phyloP scores from a whole-genome alignment of 1,140 invertebrate genomes.

The Polypedilum pembai region DNA sequence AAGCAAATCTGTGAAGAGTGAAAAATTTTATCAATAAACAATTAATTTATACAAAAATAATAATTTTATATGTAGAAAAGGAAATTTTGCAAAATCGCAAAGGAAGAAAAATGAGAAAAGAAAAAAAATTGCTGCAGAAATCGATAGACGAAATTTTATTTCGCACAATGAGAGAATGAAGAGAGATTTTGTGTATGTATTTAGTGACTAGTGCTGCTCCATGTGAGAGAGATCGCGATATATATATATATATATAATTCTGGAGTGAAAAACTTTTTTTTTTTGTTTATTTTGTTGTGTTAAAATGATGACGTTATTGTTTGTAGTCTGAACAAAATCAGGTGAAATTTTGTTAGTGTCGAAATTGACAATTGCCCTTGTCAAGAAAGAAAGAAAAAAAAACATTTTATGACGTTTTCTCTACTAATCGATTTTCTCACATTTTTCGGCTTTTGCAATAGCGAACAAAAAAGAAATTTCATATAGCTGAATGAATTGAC shows the following conservation, averaged over 20 bases:
- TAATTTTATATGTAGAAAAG: neutral
- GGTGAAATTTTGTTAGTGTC: neutral
- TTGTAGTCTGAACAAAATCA: neutral
- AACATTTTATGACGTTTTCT: conserved; percentile 11
- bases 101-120: neutral
- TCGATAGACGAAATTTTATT: conserved; percentile 11
- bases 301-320: neutral
- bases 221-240: neutral
- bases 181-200: neutral
- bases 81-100: neutral
- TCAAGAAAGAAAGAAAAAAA: neutral
- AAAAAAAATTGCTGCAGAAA: neutral
- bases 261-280: neutral
- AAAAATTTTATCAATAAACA: neutral
- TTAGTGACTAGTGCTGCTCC: neutral
- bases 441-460: neutral
- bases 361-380: neutral
- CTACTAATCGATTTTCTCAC: neutral
- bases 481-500: conserved; percentile 19
- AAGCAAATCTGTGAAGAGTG: neutral
- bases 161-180: neutral
- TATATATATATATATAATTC: neutral
- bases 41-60: neutral
- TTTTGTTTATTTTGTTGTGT: neutral
- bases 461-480: neutral